Conservation (phyloP, 2,797 vertebrate species). For the Artibeus jamaicensis region DNA sequence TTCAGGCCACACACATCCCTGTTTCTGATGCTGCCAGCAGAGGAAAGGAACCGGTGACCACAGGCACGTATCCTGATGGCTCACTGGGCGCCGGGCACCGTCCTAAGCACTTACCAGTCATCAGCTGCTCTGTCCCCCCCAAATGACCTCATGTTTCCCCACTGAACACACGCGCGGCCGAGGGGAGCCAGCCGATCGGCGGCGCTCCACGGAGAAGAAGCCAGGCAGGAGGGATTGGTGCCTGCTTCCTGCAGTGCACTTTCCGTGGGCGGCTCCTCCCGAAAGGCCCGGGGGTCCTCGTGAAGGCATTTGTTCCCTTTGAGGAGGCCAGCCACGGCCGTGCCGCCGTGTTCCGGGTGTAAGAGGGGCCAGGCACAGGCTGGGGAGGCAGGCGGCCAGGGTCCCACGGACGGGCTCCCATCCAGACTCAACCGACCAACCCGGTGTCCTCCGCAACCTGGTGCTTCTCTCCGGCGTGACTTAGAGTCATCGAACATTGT, state of each 20-base stretch:
- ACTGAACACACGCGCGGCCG: rapidly evolving
- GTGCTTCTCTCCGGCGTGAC: neutral
- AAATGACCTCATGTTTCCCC: rapidly evolving
- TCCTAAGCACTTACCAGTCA: rapidly evolving
- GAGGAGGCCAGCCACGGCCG: neutral
- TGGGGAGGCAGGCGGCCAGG: neutral
- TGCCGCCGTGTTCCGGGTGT: too few species aligned
- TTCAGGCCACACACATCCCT: too few species aligned
- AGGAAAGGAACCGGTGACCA: neutral
- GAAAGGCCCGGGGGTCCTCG: neutral
- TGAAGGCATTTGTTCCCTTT: neutral
- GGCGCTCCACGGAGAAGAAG: neutral
- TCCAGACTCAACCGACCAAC: too few species aligned
- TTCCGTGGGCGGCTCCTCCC: neutral
- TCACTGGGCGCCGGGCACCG: rapidly evolving
- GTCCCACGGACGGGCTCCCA: neutral
- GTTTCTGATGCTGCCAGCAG: rapidly evolving
- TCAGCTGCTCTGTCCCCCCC: neutral
- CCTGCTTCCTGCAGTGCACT: neutral
- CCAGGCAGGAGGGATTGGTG: neutral
- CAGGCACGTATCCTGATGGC: neutral
- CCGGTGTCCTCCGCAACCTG: neutral
- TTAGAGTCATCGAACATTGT: neutral
- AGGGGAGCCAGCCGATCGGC: too few species aligned
- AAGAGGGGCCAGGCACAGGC: neutral